Base-by-base conservation (phyloP, 2,797 vertebrate species). In the Lagorchestes hirsutus region DNA sequence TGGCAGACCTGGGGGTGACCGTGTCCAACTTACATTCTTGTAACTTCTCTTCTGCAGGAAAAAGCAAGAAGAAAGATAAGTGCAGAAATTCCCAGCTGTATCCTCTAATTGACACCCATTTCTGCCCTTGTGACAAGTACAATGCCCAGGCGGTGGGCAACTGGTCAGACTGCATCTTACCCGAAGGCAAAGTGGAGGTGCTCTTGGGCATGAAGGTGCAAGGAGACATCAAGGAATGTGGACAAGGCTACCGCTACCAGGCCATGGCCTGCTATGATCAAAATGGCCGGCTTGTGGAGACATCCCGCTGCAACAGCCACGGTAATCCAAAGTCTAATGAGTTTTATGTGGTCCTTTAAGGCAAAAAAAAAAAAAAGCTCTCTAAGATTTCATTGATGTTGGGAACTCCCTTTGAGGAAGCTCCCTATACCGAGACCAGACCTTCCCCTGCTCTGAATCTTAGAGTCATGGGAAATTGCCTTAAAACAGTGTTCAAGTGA, bases 241-340 rank as follows among this genome's bases (percentile, higher is more conserved):
- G 99, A 0, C 99, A 99, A 98, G 99, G 99, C 29, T 99, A 99
- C 97, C 99, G 99, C 54, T 99, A 99, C 98, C 99, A 99, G 98
- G 99, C 99, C 94, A 99, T 99, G 99, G 99, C 99, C 0, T 99
- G 99, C 97, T 99, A 99, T 3, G 99, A 99, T 98, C 99, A 99
- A 95, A 99, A 99, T 93, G 99, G 98, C 97, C 98, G 99, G 54
- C 99, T 99, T 5, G 99, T 99, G 98, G 99, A 99, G 98, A 99
- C 99, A 0, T 99, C 98, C 0, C 99, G 99, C 93, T 99, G 99
- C 98, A 99, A 99, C 99, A 99, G 99, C 94, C 99, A 99, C 0
- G 99, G 99, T 99, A 98, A 98, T 92, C 87, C 22, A 52, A 1
- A 59, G 54, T 92, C 56, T 22, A 14, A 59, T 57, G 29, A 6